Evolutionary conservation across 2,888 invertebrate genomes (phyloP), one percentile per base, ranked within the genome.

Genomic region (Lamellibrachia satsuma): DNA sequence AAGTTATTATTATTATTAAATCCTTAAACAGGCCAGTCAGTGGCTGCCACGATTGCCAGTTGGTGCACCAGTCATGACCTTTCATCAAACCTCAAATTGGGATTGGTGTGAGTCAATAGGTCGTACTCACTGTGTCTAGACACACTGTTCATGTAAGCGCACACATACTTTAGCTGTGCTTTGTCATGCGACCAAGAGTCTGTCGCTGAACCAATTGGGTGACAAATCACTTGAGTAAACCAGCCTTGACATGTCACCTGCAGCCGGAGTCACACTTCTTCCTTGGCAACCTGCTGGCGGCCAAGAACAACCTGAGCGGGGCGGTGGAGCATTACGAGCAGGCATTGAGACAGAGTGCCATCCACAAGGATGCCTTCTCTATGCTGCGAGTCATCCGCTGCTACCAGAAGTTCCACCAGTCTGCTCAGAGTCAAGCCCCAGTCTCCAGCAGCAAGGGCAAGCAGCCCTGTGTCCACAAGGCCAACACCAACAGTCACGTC

Each of bases 181-280:
- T 39, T 39, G 39, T 39, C 39, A 39, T 39, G 39, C 39, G 39
- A 39, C 39, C 39, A 39, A 39, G 39, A 39, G 39, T 39, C 39
- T 39, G 39, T 39, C 39, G 0, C 39, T 39, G 39, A 39, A 39
- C 39, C 39, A 39, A 39, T 39, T 39, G 39, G 39, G 57, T 57
- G 57, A 2, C 2, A 57, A 15, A 2, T 57, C 11, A 15, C n/a
- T 75, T 75, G 75, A 75, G n/a, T 75, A 75, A 75, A 75, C 2
- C 7, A 55, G 39, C 39, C 39, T 55, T 55, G 55, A 55, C n/a
- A 22, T 1, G 22, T 75, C 6, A 22, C 90, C 52, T 60, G 6
- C 93, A 98, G 97, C 98, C 98, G 3, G 97, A 97, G 90, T 97
- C 98, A 93, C 98, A 98, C 96, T 98, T 98, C 96, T 96, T 98